phyloP scores from a whole-genome alignment of 2,113 vertebrate genomes.

The Alectura lathami region DNA sequence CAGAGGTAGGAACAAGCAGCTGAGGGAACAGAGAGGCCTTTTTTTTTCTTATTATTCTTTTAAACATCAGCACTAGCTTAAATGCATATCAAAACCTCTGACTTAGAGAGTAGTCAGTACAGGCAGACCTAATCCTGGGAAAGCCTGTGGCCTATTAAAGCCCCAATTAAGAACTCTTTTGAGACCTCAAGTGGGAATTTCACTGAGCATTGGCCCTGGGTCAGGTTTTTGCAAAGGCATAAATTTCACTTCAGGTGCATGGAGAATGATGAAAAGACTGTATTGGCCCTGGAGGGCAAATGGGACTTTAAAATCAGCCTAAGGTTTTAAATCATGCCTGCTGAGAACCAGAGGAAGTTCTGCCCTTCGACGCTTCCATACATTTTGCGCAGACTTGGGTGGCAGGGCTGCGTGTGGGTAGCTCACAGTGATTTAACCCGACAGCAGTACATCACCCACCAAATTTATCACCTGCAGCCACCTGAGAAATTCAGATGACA shows the following conservation, averaged over 20 bases:
- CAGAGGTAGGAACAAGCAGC: not conserved
- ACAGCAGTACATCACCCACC: not conserved
- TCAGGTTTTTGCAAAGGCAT: not conserved
- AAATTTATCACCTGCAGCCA: not conserved
- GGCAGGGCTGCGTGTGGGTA: not conserved
- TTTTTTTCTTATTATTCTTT: not conserved
- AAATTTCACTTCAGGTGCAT: not conserved
- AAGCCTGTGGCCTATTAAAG: not conserved
- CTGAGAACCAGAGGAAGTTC: not conserved
- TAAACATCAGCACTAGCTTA: not conserved
- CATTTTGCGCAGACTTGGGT: not conserved
- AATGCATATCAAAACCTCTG: not conserved
- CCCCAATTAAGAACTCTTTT: conserved; percentile 4
- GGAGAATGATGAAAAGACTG: conserved; percentile 5
- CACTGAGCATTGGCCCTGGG: not conserved
- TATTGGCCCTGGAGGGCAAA: not conserved
- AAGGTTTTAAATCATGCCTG: not conserved
- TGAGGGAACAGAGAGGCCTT: not conserved
- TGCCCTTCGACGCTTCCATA: rapidly evolving
- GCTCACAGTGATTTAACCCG: not conserved
- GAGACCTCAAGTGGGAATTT: not conserved
- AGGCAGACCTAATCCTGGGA: not conserved
- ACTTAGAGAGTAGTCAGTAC: not conserved
- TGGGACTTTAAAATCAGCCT: not conserved
- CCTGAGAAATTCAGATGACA: not conserved